Percentiles rank a stretch among this genome's conserved stretches.
phyloP scores from a whole-genome alignment of 1,140 invertebrate genomes.

The Mizuhopecten yessoensis region DNA sequence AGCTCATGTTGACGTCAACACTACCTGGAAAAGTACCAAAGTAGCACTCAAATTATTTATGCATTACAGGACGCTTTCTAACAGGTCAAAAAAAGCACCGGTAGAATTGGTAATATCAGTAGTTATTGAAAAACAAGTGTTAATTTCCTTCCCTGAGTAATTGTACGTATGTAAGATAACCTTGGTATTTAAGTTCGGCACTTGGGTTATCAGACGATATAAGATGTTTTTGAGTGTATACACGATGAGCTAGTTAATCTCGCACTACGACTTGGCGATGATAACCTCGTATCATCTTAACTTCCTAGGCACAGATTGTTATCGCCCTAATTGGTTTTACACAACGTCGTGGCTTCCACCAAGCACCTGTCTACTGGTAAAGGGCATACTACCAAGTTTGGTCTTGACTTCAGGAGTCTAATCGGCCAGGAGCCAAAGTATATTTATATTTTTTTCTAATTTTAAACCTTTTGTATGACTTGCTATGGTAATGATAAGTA shows the following conservation, averaged over 20 bases:
- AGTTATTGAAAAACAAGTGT: background rate
- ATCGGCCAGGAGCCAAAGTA: too few species aligned
- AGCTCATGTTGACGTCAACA: too few species aligned
- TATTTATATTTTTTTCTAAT: too few species aligned
- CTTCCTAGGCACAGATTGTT: background rate
- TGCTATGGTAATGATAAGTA: too few species aligned
- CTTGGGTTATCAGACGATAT: background rate
- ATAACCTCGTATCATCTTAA: too few species aligned
- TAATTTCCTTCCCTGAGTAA: background rate
- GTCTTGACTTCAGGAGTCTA: too few species aligned
- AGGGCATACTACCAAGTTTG: too few species aligned
- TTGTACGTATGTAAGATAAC: background rate
- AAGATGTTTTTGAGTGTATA: background rate
- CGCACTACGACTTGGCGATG: background rate
- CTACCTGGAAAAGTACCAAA: too few species aligned
- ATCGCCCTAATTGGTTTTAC: background rate
- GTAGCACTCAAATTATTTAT: too few species aligned
- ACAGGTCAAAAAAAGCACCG: too few species aligned
- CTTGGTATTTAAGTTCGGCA: background rate
- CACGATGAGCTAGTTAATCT: background rate
- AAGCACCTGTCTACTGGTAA: conserved; percentile 7
- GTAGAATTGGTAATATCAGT: background rate
- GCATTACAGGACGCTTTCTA: too few species aligned
- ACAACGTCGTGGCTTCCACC: background rate
- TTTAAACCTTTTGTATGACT: too few species aligned